Evolutionary conservation across 2,888 invertebrate genomes (phyloP), one percentile per base, ranked within the genome.

Genomic region (Lepidochitona cinerea): DNA sequence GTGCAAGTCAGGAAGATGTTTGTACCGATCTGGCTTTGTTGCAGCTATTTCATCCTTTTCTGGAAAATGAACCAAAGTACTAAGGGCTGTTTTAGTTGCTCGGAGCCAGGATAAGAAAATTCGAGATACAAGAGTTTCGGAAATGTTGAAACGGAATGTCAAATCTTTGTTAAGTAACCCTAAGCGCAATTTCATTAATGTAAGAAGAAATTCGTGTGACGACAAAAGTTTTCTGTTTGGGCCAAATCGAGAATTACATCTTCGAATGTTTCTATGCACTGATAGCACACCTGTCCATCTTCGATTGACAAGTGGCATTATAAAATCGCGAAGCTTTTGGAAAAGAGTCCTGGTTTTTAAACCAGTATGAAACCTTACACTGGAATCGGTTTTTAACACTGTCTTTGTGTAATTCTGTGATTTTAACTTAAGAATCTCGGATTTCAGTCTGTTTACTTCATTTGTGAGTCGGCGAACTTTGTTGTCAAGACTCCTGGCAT

Each of bases 291-390:
- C 77, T 6, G 70, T 73, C 76, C 76, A 79, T 52, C 75, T 37
- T 68, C 77, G 70, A 12, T 74, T 74, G 2, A 79, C 77, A 59
- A 59, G 69, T 36, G 74, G 77, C 14, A 68, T 14, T 23, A 77
- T 74, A 33, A 33, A 68, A 23, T 5, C 0, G 67, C 77, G 79
- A 29, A 79, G 35, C 23, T 75, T 75, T 23, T 65, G 33, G 71
- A 77, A 77, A 1, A 75, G 26, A 4, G 4, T 14, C 67, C 66
- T 74, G 0, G n/a, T 52, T 5, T 26, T 2, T 3, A 79, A 29
- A 12, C 79, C 75, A 29, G 77, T 79, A 41, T 64, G 70, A 35
- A 79, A 75, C n/a, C n/a, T 75, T 1, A 75, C 71, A 70, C 72
- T 73, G 6, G 36, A 41, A 59, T 75, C 79, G 2, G 53, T 74